Evolutionary conservation across 2,888 invertebrate genomes (phyloP).

Genomic region (Empis livida): DNA sequence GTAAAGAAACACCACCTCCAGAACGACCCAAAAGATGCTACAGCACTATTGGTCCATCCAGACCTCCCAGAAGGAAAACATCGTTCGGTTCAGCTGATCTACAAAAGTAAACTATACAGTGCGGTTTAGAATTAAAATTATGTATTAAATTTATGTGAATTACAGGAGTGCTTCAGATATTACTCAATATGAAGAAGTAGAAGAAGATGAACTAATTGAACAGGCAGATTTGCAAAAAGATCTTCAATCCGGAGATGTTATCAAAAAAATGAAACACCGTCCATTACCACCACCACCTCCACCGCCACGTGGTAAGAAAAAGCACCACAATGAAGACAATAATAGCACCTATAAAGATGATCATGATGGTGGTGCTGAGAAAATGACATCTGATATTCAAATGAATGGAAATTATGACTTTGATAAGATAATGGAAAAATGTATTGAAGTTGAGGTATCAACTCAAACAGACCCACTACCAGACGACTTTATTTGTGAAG

Average conservation of each 20-base stretch:
- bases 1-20: constrained; percentile 39
- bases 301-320: constrained; percentile 53
- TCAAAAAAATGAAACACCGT: constrained; percentile 72
- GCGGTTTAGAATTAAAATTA: neutral
- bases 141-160: neutral
- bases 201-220: constrained; percentile 16
- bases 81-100: constrained; percentile 40
- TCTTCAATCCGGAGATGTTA: constrained; percentile 59
- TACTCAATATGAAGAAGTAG: constrained; percentile 41
- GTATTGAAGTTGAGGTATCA: constrained; percentile 56
- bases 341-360: constrained; percentile 23
- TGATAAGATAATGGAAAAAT: constrained; percentile 23
- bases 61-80: constrained; percentile 49
- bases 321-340: constrained; percentile 19
- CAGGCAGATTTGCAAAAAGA: constrained; percentile 39
- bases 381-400: constrained; percentile 12
- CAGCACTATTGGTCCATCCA: constrained; percentile 44
- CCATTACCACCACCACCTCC: constrained; percentile 78
- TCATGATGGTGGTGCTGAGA: constrained; percentile 17
- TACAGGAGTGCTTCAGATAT: constrained; percentile 18
- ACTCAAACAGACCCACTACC: constrained; percentile 78
- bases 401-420: constrained; percentile 27
- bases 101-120: neutral
- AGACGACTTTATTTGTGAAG: constrained; percentile 59
- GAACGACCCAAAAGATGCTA: constrained; percentile 46